Evolutionary conservation across 2,888 invertebrate species (phyloP).

Genomic region (Erannis defoliaria): DNA sequence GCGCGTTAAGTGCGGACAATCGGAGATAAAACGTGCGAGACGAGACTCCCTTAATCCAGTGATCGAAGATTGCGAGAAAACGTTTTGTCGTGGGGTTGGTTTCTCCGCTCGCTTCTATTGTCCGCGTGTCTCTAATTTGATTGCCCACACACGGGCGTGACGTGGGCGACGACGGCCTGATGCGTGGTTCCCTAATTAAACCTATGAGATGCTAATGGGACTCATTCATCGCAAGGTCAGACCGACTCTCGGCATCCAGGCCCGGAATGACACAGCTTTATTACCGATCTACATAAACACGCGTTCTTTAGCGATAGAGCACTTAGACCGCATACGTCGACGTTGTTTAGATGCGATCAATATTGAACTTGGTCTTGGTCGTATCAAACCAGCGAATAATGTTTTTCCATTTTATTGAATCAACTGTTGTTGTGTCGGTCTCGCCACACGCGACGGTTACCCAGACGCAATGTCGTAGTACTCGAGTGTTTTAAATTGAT

Average conservation of each 20-base stretch:
- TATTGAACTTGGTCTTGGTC: conserved; percentile 61
- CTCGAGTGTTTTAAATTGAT: conserved; percentile 80
- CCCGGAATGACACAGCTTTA: conserved; percentile 60
- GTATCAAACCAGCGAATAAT: conserved; percentile 60
- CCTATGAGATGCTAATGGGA: conserved; percentile 77
- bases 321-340: conserved; percentile 54
- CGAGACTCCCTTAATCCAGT: conserved; percentile 85
- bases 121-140: conserved; percentile 81
- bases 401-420: conserved; percentile 72
- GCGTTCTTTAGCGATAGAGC: conserved; percentile 52
- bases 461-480: conserved; percentile 74
- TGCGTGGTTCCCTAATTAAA: conserved; percentile 79
- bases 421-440: conserved; percentile 58
- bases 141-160: conserved; percentile 75
- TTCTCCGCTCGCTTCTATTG: conserved; percentile 76
- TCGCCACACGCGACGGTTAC: conserved; percentile 76
- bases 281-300: conserved; percentile 60
- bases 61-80: conserved; percentile 87
- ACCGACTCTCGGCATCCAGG: conserved; percentile 51
- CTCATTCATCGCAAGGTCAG: conserved; percentile 73
- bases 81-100: conserved; percentile 85
- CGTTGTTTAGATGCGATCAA: conserved; percentile 66
- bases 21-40: conserved; percentile 86
- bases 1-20: conserved; percentile 86
- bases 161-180: conserved; percentile 68